Conservation (phyloP, 1,140 invertebrate genomes). For the Bombus waltoni region DNA sequence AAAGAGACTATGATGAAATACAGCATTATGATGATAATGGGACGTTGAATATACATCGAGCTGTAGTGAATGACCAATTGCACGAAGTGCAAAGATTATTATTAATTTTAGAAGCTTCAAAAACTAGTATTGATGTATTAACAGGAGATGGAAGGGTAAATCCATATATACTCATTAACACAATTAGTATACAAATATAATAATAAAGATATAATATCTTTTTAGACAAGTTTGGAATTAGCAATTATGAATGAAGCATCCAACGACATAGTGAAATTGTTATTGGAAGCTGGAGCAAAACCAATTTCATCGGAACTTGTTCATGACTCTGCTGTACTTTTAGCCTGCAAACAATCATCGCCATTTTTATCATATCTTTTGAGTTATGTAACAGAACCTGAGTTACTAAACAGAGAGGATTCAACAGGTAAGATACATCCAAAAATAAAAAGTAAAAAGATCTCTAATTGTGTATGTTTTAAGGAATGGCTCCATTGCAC, state of each 20-base stretch:
- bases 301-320: constrained; percentile 48
- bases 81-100: constrained; percentile 65
- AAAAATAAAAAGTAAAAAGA: not conserved
- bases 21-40: constrained; percentile 66
- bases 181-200: constrained; percentile 15
- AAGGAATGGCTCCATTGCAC: constrained; percentile 73
- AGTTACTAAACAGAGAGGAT: constrained; percentile 47
- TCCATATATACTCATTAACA: constrained; percentile 17
- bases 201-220: constrained; percentile 9
- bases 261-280: constrained; percentile 59
- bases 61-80: constrained; percentile 61
- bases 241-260: constrained; percentile 61
- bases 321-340: constrained; percentile 70
- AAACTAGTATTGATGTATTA: constrained; percentile 61
- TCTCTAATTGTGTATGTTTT: not conserved
- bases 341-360: constrained; percentile 71
- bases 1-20: constrained; percentile 59
- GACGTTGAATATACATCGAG: constrained; percentile 71
- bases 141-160: constrained; percentile 64
- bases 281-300: constrained; percentile 69
- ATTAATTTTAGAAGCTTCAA: constrained; percentile 61
- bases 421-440: constrained; percentile 28
- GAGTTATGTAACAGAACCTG: constrained; percentile 25
- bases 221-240: constrained; percentile 73
- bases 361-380: constrained; percentile 54